Base-by-base conservation (phyloP, 92 coral and sea anemone genomes). In the Porites rus region DNA sequence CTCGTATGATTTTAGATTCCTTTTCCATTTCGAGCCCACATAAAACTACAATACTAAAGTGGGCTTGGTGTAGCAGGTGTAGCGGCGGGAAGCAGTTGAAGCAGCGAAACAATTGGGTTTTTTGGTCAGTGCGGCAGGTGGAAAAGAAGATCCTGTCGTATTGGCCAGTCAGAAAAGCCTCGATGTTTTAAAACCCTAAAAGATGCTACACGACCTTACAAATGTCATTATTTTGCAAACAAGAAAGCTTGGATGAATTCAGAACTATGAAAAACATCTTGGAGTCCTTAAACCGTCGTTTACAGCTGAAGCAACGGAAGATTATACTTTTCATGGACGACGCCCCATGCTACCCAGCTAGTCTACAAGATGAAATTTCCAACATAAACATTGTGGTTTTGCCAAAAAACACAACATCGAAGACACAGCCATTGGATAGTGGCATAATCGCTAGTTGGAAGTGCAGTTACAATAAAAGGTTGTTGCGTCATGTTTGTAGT, bases 61-160 rank as follows among this genome's bases (percentile, higher is more conserved):
- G 31, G 3, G 31, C 31, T 28, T 2, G 31, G 31, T 28, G 31
- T 28, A 77, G 80, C 77, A 67, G 54, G 56, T 79, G 80, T 50
- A 51, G 79, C 38, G 85, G 85, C 38, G 85, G 74, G 7, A 86
- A 86, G 65, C 54, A 78, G 24, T 71, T 24, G 46, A 71, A 71
- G 75, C 75, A 1, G 74, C 80, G 68, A 51, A 71, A 61, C 58
- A 90, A 84, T 51, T 90, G 89, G 89, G 91, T 90, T 93, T 89
- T 78, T 85, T 89, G 63, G 91, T 86, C 43, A 92, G 87, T 80
- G 91, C 95, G 46, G 84, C 91, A 20, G 96, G 93, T 8, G 93
- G 70, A 43, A 89, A 86, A 80, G 91, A 90, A 87, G 84, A 81
- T 71, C 91, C 90, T 14, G 83, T 92, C 82, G 77, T 90, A 10